A percentile compares a stretch with the other conserved stretches of the same genome.
Conservation (phyloP, 2,113 vertebrate genomes). For the Cyrtonyx montezumae region DNA sequence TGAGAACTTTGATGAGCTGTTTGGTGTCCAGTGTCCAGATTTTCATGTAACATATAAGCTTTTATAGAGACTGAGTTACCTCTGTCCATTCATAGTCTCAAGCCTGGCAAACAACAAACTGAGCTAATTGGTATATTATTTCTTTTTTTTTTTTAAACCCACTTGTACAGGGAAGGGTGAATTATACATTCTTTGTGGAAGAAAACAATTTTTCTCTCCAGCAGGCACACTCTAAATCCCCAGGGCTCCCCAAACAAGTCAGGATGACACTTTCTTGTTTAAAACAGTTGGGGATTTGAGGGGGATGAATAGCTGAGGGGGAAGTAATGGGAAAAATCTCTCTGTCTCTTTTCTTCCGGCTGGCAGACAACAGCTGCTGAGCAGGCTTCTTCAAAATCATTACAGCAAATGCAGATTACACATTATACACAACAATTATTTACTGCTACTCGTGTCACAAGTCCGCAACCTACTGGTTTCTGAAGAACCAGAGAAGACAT, state of each 20-base stretch:
- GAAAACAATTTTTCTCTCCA: conserved; percentile 32
- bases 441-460: neutral
- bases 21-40: neutral
- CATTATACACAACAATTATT: neutral
- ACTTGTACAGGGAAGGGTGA: neutral
- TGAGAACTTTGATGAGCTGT: neutral
- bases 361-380: conserved; percentile 5
- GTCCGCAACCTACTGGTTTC: neutral
- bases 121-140: conserved; percentile 1
- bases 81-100: neutral
- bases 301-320: neutral
- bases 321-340: neutral
- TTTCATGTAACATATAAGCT: neutral
- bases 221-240: neutral
- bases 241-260: neutral
- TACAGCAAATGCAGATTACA: neutral
- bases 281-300: neutral
- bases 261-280: neutral
- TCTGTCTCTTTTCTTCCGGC: neutral
- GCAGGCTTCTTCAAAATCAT: conserved; percentile 12
- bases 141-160: no score
- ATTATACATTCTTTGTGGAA: conserved; percentile 1
- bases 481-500: neutral
- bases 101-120: neutral
- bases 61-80: neutral